These are phyloP conservation scores for Eupeodes luniger DNA, from an alignment of 2,888 invertebrate genomes.

Conservation along the genomic window DNA sequence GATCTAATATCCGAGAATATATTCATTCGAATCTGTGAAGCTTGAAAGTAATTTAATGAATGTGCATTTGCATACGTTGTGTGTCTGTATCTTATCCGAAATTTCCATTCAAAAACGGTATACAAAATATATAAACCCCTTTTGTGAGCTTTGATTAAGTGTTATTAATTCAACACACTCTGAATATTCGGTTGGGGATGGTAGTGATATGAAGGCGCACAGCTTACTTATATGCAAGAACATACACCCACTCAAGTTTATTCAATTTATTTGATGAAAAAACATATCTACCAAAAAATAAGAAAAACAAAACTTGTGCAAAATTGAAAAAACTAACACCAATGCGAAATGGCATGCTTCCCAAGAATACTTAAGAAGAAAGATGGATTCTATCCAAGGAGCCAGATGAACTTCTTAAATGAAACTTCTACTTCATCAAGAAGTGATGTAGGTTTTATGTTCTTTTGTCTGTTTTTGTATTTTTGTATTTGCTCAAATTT, in stretches of 20 bases:
- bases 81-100: not conserved
- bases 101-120: not conserved
- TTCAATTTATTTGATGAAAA: constrained; percentile 2
- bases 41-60: not conserved
- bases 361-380: constrained; percentile 58
- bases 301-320: not conserved
- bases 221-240: not conserved
- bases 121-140: not conserved
- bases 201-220: not conserved
- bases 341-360: constrained; percentile 67
- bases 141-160: constrained; percentile 3
- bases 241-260: not conserved
- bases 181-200: not conserved
- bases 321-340: constrained; percentile 25
- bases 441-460: constrained; percentile 7
- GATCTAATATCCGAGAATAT: not conserved
- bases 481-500: not conserved
- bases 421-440: constrained; percentile 16
- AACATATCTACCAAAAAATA: not conserved
- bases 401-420: constrained; percentile 13
- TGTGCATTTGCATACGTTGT: not conserved
- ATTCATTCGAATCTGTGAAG: constrained; percentile 3
- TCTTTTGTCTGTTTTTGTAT: not conserved
- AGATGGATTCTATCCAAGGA: constrained; percentile 61
- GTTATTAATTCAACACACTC: constrained; percentile 9